These are phyloP conservation scores for Hydrotaea cyrtoneurina DNA, from an alignment of 2,888 invertebrate genomes.

Conservation along the genomic window DNA sequence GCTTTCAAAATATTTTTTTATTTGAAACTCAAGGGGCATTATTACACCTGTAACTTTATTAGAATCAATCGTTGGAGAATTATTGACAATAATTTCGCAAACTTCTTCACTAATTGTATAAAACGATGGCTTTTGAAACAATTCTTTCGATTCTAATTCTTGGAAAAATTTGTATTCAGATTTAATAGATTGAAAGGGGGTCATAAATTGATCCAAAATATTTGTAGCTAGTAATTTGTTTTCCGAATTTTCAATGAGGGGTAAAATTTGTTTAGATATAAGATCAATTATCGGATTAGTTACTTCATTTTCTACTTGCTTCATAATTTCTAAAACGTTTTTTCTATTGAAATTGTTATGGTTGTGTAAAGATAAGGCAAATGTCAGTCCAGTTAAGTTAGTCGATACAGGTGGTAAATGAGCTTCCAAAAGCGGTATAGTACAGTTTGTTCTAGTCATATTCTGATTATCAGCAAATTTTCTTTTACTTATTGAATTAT, in stretches of 20 bases:
- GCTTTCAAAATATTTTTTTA: conserved; percentile 13
- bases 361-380: not conserved
- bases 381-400: not conserved
- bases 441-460: not conserved
- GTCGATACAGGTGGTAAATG: not conserved
- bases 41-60: conserved; percentile 55
- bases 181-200: conserved; percentile 6
- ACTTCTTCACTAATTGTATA: conserved; percentile 57
- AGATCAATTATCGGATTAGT: not conserved
- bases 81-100: conserved; percentile 54
- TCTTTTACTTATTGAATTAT: not conserved
- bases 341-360: conserved; percentile 28
- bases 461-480: conserved; percentile 8
- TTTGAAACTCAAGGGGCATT: conserved; percentile 62
- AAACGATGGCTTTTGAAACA: conserved; percentile 55
- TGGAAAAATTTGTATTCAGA: conserved; percentile 58
- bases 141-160: conserved; percentile 49
- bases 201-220: conserved; percentile 19
- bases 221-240: conserved; percentile 31
- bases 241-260: conserved; percentile 34
- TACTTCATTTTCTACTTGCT: not conserved
- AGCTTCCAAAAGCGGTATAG: not conserved
- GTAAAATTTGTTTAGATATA: conserved; percentile 25
- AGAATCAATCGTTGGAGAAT: conserved; percentile 50
- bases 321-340: conserved; percentile 1